A percentile compares a stretch with the other conserved stretches of the same genome.
Conservation (phyloP, 2,797 vertebrate genomes). For the Chiloscyllium punctatum region DNA sequence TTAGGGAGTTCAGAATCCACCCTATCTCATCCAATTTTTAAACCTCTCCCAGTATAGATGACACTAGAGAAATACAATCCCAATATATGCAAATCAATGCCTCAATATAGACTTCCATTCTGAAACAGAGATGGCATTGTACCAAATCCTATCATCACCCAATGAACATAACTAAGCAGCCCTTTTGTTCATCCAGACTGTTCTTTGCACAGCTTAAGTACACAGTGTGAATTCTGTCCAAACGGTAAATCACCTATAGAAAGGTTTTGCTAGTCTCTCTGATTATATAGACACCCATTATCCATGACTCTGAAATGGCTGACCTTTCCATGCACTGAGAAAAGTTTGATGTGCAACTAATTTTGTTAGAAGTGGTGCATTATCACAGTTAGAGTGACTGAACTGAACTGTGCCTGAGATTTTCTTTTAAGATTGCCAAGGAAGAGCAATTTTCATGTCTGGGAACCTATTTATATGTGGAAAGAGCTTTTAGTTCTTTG, state of each 20-base stretch:
- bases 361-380: not conserved
- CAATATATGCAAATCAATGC: not conserved
- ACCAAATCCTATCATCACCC: not conserved
- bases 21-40: not conserved
- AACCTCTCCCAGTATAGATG: not conserved
- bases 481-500: not conserved
- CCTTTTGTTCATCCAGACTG: not conserved
- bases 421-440: not conserved
- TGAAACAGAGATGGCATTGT: not conserved
- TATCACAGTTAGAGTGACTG: not conserved
- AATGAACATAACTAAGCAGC: not conserved
- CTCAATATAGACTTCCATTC: not conserved
- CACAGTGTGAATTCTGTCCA: not conserved
- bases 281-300: not conserved
- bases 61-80: not conserved
- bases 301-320: not conserved
- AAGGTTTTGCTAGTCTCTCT: not conserved
- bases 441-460: not conserved
- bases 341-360: not conserved
- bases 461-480: not conserved
- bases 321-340: not conserved
- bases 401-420: not conserved
- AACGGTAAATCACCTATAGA: not conserved
- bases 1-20: not conserved
- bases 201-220: not conserved